A percentile compares a stretch with the other conserved stretches of the same genome.
phyloP scores from a whole-genome alignment of 2,113 vertebrate species.

The Psammodynastes pulverulentus region DNA sequence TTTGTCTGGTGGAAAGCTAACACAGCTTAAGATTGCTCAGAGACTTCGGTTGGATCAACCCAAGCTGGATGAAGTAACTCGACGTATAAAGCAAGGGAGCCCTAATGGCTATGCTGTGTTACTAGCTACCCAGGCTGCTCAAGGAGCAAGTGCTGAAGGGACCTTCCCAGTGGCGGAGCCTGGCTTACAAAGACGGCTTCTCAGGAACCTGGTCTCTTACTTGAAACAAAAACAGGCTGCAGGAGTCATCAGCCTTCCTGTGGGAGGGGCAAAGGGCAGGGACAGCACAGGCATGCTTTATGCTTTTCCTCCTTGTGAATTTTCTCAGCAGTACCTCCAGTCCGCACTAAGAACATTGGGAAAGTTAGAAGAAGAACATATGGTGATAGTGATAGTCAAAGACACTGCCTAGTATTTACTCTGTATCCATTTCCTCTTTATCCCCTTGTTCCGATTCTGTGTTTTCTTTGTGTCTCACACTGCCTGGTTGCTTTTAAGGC shows the following conservation, averaged over 20 bases:
- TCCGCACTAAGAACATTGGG: conserved; percentile 87
- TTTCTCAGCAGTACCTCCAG: conserved; percentile 96
- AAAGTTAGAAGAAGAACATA: conserved; percentile 93
- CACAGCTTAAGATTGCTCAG: conserved; percentile 97
- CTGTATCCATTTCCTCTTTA: conserved; percentile 19
- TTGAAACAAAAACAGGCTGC: conserved; percentile 98
- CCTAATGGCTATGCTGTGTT: conserved; percentile 90
- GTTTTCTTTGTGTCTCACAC: conserved; percentile 67
- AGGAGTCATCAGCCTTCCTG: conserved; percentile 92
- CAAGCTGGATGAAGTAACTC: conserved; percentile 92
- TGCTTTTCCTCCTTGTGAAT: conserved; percentile 94
- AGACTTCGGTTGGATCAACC: conserved; percentile 94
- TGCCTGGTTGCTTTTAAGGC: conserved; percentile 67
- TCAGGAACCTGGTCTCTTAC: conserved; percentile 97
- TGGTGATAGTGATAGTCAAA: conserved; percentile 92
- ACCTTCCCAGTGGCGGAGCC: conserved; percentile 77
- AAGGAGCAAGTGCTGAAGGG: conserved; percentile 67
- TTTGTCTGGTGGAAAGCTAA: conserved; percentile 72
- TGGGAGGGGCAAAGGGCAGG: conserved; percentile 85
- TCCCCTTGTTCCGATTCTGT: conserved; percentile 40
- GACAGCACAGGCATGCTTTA: conserved; percentile 92
- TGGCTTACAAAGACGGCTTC: conserved; percentile 90
- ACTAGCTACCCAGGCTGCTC: conserved; percentile 85
- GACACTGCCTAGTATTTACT: conserved; percentile 83
- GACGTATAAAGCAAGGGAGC: conserved; percentile 89